phyloP scores from a whole-genome alignment of 53 echinoderm and acorn worm genomes.

The Antedon mediterranea region DNA sequence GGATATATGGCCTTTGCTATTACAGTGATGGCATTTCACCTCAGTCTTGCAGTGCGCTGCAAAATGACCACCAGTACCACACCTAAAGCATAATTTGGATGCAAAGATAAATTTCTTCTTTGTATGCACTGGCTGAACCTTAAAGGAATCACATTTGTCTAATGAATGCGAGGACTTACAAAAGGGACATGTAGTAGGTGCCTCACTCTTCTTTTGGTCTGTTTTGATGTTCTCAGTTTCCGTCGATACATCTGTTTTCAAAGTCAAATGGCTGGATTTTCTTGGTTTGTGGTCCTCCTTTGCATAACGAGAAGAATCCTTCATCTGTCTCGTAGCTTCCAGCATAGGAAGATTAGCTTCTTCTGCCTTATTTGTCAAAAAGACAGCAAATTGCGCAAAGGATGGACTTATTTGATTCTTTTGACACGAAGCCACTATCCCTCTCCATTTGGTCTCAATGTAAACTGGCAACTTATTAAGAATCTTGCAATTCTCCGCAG shows the following conservation, averaged over 20 bases:
- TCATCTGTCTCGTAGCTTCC: not conserved
- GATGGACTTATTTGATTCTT: slow-evolving; percentile 3
- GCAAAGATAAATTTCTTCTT: no score
- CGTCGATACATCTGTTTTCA: not conserved
- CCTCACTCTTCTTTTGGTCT: not conserved
- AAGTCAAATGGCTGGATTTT: not conserved
- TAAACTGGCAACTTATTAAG: slow-evolving; percentile 24
- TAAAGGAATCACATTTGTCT: not conserved
- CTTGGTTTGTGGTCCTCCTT: not conserved
- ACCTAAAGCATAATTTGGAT: no score
- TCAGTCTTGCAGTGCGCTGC: no score
- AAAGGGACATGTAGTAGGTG: not conserved
- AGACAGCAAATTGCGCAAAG: not conserved
- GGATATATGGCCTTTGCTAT: not conserved
- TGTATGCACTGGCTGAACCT: no score
- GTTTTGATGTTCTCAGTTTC: not conserved
- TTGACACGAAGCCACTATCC: not conserved
- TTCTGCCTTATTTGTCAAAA: not conserved
- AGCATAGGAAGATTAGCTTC: not conserved
- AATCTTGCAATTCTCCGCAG: slow-evolving; percentile 27
- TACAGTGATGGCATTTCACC: not conserved
- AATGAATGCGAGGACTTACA: not conserved
- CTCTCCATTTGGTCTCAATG: slow-evolving; percentile 13
- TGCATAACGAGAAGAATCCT: not conserved
- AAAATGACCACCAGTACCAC: no score